These are phyloP conservation scores for Leptopilina boulardi DNA, from an alignment of 1,140 invertebrate species.

Conservation along the genomic window DNA sequence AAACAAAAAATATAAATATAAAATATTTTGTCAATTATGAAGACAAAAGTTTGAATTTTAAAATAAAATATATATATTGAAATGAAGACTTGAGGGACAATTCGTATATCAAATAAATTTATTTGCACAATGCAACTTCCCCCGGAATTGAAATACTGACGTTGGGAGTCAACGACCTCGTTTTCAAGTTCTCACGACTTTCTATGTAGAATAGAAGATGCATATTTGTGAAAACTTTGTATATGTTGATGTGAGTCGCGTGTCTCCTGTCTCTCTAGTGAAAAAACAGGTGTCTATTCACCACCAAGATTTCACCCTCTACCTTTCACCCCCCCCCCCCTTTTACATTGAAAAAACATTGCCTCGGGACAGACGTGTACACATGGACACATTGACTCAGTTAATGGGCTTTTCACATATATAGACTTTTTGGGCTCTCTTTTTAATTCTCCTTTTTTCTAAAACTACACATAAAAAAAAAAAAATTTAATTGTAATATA, in stretches of 20 bases:
- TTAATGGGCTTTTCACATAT: constrained; percentile 44
- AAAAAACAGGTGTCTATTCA: constrained; percentile 72
- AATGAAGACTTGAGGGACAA: no score
- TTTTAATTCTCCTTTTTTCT: constrained; percentile 14
- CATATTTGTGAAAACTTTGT: constrained; percentile 41
- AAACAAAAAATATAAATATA: no score
- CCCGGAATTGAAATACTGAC: not conserved
- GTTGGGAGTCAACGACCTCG: constrained; percentile 62
- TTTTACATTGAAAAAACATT: constrained; percentile 55
- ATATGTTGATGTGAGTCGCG: constrained; percentile 51
- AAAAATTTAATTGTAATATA: no score
- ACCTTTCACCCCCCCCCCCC: constrained; percentile 33
- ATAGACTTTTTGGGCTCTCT: constrained; percentile 14
- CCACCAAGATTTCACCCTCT: constrained; percentile 57
- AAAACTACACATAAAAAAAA: no score
- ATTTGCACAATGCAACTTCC: constrained; percentile 4
- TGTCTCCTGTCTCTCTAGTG: constrained; percentile 61
- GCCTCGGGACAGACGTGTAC: constrained; percentile 51
- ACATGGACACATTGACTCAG: constrained; percentile 42
- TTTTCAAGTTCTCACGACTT: constrained; percentile 58
- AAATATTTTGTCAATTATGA: no score
- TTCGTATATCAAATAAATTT: not conserved
- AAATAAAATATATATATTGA: no score
- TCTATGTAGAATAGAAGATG: constrained; percentile 40
- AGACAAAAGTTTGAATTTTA: no score